These are phyloP conservation scores for Donacobius atricapilla DNA, from an alignment of 2,113 vertebrate species.

Conservation along the genomic window DNA sequence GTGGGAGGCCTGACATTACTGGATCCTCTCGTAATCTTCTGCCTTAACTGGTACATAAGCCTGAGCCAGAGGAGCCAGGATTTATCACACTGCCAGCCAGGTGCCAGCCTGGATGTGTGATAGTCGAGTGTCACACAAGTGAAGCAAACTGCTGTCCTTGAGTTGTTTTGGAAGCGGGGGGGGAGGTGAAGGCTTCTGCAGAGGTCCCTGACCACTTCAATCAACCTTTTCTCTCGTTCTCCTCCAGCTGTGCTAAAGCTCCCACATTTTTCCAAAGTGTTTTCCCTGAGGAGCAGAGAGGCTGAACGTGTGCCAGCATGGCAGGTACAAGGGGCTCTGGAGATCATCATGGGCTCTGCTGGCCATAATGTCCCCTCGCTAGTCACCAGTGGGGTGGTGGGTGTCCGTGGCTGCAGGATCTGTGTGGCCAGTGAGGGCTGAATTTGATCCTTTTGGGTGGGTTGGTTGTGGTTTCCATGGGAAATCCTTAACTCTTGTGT, in stretches of 20 bases:
- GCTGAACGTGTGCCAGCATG: conserved; percentile 49
- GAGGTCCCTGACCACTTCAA: background rate
- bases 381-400: background rate
- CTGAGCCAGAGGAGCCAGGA: background rate
- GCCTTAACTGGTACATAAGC: background rate
- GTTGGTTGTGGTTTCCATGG: background rate
- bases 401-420: background rate
- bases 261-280: background rate
- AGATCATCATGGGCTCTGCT: background rate
- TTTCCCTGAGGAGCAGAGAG: background rate
- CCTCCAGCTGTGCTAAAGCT: conserved; percentile 50
- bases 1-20: background rate
- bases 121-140: background rate
- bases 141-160: background rate
- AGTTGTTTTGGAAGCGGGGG: background rate
- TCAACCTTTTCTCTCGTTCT: background rate
- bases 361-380: background rate
- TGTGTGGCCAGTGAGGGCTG: background rate
- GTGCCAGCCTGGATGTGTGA: background rate
- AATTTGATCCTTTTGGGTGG: background rate
- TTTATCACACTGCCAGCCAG: background rate
- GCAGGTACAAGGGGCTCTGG: conserved; percentile 55
- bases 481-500: background rate
- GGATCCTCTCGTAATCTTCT: conserved; percentile 11
- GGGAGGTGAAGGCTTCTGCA: background rate